These are phyloP conservation scores for Nephrotoma flavescens DNA, from an alignment of 2,888 invertebrate species.

Conservation along the genomic window DNA sequence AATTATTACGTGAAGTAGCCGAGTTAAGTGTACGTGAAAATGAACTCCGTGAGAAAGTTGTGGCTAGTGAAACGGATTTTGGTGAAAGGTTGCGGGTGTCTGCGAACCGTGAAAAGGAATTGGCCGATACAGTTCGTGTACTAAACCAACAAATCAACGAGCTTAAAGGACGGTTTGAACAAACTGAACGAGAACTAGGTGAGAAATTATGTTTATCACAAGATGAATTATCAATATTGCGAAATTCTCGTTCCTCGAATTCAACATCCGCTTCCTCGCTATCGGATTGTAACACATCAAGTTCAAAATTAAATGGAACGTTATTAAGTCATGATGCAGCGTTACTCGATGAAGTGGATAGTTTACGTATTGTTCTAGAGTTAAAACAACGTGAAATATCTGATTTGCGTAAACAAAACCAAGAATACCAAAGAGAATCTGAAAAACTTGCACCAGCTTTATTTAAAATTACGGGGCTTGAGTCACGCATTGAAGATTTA, in stretches of 20 bases:
- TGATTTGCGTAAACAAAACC: conserved; percentile 54
- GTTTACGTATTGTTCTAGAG: conserved; percentile 75
- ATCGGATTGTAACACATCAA: conserved; percentile 5
- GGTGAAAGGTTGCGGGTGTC: conserved; percentile 19
- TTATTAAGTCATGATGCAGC: conserved; percentile 21
- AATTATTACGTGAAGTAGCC: conserved; percentile 20
- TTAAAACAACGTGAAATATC: conserved; percentile 75
- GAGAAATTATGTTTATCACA: conserved; percentile 26
- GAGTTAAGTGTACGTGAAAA: conserved; percentile 20
- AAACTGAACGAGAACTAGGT: conserved; percentile 24
- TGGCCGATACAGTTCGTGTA: conserved; percentile 22
- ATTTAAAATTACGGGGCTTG: conserved; percentile 58
- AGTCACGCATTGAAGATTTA: conserved; percentile 77
- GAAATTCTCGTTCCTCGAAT: conserved; percentile 12
- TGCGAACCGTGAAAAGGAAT: conserved; percentile 22
- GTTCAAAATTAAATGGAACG: conserved; percentile 6
- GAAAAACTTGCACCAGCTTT: conserved; percentile 57
- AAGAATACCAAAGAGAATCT: conserved; percentile 54
- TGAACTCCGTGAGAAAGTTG: conserved; percentile 21
- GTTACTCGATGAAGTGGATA: conserved; percentile 60
- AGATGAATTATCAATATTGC: conserved; percentile 25
- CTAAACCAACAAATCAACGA: conserved; percentile 24
- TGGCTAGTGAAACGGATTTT: conserved; percentile 20
- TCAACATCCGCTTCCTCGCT: conserved; percentile 6
- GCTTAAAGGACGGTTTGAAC: conserved; percentile 21